Conservation (phyloP, 2,888 invertebrate species). For the Ormyrus nitidulus region DNA sequence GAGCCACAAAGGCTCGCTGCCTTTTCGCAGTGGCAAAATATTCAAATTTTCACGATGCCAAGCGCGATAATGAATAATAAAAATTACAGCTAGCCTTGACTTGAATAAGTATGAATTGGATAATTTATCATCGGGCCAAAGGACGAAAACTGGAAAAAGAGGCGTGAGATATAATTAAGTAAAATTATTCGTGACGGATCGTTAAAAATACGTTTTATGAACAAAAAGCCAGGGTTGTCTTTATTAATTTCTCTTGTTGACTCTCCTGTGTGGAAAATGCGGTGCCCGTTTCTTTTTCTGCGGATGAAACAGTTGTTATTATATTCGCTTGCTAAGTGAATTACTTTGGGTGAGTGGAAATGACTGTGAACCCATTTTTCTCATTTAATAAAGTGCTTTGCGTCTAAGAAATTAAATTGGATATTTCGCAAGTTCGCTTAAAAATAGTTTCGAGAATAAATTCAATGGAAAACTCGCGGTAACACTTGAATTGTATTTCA, state of each 20-base stretch:
- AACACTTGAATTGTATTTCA: too few relatives aligned
- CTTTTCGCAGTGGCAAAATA: not conserved
- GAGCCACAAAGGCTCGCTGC: too few relatives aligned
- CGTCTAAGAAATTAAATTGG: not conserved
- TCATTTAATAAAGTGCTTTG: not conserved
- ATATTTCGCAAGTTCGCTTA: too few relatives aligned
- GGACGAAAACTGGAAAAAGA: not conserved
- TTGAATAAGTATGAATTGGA: constrained; percentile 35
- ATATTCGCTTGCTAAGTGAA: too few relatives aligned
- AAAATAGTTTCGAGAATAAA: not conserved
- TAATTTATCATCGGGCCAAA: constrained; percentile 30
- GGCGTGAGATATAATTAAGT: constrained; percentile 13
- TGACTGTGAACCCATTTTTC: not conserved
- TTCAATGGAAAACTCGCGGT: too few relatives aligned
- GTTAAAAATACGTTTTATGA: constrained; percentile 27
- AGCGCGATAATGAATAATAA: constrained; percentile 38
- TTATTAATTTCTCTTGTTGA: constrained; percentile 32
- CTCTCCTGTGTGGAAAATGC: not conserved
- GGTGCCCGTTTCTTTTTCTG: not conserved
- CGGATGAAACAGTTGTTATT: not conserved
- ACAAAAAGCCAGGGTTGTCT: constrained; percentile 9
- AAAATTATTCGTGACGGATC: constrained; percentile 17
- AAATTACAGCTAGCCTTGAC: not conserved
- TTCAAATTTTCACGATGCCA: constrained; percentile 29
- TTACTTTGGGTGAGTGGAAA: not conserved